A percentile compares a stretch with the other conserved stretches of the same genome.
phyloP scores from a whole-genome alignment of 2,888 invertebrate genomes.

The Plebejus melissa region DNA sequence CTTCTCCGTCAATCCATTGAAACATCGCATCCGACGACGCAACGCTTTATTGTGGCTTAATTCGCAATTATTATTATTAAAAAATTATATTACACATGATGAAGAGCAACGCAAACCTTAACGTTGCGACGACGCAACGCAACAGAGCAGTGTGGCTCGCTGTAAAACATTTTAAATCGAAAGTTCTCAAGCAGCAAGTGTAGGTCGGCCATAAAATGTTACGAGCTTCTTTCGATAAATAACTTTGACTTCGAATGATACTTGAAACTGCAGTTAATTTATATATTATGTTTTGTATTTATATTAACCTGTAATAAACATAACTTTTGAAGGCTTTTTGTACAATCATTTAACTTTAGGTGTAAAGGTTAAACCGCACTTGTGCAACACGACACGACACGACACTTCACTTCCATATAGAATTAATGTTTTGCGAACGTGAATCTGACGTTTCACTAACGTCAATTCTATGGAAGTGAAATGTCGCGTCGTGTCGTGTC shows the following conservation, averaged over 20 bases:
- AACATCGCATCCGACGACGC: too few relatives aligned
- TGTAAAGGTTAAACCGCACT: too few relatives aligned
- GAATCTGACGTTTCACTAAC: too few relatives aligned
- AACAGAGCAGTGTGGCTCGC: neutral
- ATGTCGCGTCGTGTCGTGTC: too few relatives aligned
- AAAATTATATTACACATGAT: neutral
- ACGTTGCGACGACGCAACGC: neutral
- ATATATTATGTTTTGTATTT: neutral
- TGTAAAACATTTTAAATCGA: neutral
- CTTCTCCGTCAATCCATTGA: too few relatives aligned
- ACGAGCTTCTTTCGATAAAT: constrained; percentile 23
- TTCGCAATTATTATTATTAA: neutral
- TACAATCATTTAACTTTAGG: neutral
- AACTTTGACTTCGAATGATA: constrained; percentile 11
- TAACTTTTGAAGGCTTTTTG: neutral
- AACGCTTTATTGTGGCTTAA: too few relatives aligned
- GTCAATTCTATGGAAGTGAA: too few relatives aligned
- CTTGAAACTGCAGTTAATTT: neutral
- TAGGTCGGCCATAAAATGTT: constrained; percentile 18
- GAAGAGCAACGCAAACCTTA: neutral
- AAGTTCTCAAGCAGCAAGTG: neutral
- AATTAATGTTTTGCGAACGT: too few relatives aligned
- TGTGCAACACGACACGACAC: too few relatives aligned
- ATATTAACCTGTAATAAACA: neutral
- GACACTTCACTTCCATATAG: too few relatives aligned